These are phyloP conservation scores for Oenanthe melanoleuca DNA, from an alignment of 2,113 vertebrate genomes.

Conservation along the genomic window DNA sequence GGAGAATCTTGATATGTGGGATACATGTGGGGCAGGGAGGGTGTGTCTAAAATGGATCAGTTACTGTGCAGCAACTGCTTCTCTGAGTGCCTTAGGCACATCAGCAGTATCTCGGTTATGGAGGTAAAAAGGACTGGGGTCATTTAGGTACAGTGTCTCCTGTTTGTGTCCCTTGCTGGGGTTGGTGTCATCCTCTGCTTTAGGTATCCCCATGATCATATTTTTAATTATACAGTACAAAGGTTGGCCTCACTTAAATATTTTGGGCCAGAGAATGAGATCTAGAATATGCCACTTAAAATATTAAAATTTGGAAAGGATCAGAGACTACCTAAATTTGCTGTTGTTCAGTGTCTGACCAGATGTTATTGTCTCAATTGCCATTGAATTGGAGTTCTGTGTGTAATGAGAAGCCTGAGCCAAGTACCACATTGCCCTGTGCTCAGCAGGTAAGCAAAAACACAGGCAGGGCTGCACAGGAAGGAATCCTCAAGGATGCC, in stretches of 20 bases:
- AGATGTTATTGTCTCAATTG: background rate
- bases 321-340: background rate
- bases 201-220: background rate
- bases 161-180: background rate
- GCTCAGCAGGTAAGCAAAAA: background rate
- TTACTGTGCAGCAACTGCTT: background rate
- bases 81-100: background rate
- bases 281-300: background rate
- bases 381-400: background rate
- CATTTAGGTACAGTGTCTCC: background rate
- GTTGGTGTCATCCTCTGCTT: background rate
- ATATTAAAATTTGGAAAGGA: background rate
- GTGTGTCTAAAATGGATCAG: background rate
- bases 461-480: background rate
- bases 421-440: fast-evolving
- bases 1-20: background rate
- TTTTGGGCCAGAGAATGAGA: background rate
- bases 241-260: background rate
- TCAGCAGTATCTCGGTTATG: fast-evolving
- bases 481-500: background rate
- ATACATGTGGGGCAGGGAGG: background rate
- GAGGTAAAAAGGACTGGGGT: background rate
- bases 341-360: background rate
- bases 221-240: background rate
- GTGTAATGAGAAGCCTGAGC: background rate